A percentile compares a stretch with the other conserved stretches of the same genome.
phyloP scores from a whole-genome alignment of 2,797 vertebrate species.

The Gobionotothen gibberifrons region DNA sequence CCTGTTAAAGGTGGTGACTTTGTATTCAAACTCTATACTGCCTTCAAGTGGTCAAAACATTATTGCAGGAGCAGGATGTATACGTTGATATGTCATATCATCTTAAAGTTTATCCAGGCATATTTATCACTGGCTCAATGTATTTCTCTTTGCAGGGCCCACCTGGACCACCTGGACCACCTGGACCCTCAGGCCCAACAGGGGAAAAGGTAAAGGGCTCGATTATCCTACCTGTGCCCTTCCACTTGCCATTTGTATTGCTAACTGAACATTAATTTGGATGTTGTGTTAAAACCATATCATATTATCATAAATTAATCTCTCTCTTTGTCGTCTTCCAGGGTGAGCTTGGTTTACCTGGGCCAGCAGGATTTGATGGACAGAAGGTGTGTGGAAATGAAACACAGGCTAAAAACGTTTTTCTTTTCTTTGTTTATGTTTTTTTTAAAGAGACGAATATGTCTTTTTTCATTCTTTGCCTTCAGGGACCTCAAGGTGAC shows the following conservation, averaged over 20 bases:
- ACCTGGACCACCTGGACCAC: slow-evolving; percentile 90
- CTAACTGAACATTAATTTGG: neutral
- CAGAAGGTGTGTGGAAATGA: slow-evolving; percentile 82
- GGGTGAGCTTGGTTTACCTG: slow-evolving; percentile 93
- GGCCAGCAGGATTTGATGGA: slow-evolving; percentile 90
- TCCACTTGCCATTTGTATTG: neutral
- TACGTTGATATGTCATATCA: neutral
- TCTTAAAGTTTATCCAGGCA: neutral
- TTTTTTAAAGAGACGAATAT: neutral
- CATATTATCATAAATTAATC: neutral
- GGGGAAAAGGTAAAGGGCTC: slow-evolving; percentile 88
- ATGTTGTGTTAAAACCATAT: neutral
- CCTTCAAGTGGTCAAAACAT: slow-evolving; percentile 10
- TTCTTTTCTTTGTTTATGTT: neutral
- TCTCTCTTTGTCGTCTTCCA: slow-evolving; percentile 54
- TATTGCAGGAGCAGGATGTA: neutral
- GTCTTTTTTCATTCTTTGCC: slow-evolving; percentile 10
- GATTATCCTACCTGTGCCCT: neutral
- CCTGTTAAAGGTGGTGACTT: neutral
- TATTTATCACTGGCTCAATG: neutral
- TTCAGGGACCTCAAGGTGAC: slow-evolving; percentile 89
- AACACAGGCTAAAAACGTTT: neutral
- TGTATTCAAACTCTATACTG: neutral
- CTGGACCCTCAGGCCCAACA: slow-evolving; percentile 86
- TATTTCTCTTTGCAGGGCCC: slow-evolving; percentile 82